Evolutionary conservation across 2,888 invertebrate species (phyloP).

Genomic region (Meteorus colon): DNA sequence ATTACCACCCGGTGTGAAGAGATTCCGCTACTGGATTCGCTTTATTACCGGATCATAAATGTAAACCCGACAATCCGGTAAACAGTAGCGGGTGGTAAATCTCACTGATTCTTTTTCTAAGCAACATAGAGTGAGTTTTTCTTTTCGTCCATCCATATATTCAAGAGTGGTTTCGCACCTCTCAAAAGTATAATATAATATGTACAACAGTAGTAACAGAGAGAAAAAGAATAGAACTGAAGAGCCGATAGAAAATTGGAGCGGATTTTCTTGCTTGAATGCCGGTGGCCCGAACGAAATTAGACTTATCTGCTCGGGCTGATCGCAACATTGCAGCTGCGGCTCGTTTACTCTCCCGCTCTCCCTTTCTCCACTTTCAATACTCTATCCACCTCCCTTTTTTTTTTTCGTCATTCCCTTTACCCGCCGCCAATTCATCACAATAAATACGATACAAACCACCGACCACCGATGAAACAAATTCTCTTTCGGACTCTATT

Average conservation of each 20-base stretch:
- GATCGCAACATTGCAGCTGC: conserved; percentile 60
- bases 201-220: conserved; percentile 6
- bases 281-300: conserved; percentile 58
- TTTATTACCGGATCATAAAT: conserved; percentile 44
- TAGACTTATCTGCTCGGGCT: conserved; percentile 67
- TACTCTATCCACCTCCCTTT: neutral
- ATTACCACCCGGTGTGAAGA: conserved; percentile 37
- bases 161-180: conserved; percentile 50
- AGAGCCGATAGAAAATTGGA: conserved; percentile 62
- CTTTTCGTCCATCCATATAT: conserved; percentile 19
- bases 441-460: conserved; percentile 22
- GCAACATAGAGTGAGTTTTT: conserved; percentile 40
- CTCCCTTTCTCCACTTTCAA: conserved; percentile 6
- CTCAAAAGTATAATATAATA: conserved; percentile 22
- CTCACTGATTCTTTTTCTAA: conserved; percentile 46
- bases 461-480: conserved; percentile 40
- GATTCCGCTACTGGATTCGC: conserved; percentile 32
- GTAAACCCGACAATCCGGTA: conserved; percentile 49
- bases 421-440: conserved; percentile 12
- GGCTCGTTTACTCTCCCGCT: conserved; percentile 24
- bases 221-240: conserved; percentile 31
- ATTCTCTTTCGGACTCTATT: conserved; percentile 29
- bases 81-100: conserved; percentile 57
- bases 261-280: conserved; percentile 61
- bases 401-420: conserved; percentile 2